These are phyloP conservation scores for Corvus moneduloides DNA, from an alignment of 2,113 vertebrate genomes.

Conservation along the genomic window DNA sequence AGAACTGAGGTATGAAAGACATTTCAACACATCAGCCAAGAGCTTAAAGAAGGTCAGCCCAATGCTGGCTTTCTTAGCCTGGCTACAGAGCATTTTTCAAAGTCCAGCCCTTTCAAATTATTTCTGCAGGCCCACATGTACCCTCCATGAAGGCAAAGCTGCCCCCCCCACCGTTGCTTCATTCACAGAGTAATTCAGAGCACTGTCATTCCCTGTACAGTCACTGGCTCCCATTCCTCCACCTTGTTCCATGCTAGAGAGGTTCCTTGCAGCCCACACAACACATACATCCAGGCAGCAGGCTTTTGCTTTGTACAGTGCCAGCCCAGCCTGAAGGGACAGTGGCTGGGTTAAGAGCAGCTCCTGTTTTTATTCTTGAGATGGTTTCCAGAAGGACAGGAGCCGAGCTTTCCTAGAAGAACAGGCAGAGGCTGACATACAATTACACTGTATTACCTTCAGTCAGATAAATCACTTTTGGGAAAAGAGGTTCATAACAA, in stretches of 20 bases:
- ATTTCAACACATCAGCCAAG: not conserved
- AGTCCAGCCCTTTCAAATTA: not conserved
- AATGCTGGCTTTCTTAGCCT: not conserved
- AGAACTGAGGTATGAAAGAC: not conserved
- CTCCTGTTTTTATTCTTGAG: not conserved
- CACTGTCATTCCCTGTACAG: not conserved
- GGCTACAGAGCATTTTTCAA: not conserved
- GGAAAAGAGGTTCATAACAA: conserved; percentile 13
- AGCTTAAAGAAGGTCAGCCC: not conserved
- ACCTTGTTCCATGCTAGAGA: not conserved
- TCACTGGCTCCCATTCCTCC: not conserved
- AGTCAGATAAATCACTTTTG: conserved; percentile 36
- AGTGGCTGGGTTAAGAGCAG: not conserved
- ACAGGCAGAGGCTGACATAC: not conserved
- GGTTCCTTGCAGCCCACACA: not conserved
- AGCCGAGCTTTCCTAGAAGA: not conserved
- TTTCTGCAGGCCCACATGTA: not conserved
- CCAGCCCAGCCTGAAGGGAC: not conserved
- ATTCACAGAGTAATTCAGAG: not conserved
- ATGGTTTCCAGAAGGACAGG: not conserved
- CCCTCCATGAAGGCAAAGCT: not conserved
- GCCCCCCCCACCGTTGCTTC: not conserved
- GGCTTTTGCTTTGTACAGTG: not conserved
- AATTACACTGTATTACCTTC: conserved; percentile 7
- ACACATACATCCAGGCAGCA: accelerated